Evolutionary conservation across 2,888 invertebrate genomes (phyloP).

Genomic region (Willowsia nigromaculata): DNA sequence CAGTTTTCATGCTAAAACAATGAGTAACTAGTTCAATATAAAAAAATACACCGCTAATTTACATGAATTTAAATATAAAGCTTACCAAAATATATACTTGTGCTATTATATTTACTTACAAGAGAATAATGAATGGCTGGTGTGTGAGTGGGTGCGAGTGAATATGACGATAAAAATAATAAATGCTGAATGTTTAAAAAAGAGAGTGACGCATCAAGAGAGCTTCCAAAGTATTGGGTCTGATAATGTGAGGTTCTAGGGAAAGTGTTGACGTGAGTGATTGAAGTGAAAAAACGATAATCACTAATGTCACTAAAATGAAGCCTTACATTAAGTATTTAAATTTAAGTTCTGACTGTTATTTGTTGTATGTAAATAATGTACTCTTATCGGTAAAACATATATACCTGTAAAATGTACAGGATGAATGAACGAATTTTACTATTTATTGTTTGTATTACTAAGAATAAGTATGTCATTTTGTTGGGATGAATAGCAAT

Average conservation of each 20-base stretch:
- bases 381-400: not conserved
- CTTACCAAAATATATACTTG: not conserved
- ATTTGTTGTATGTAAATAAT: not conserved
- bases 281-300: not conserved
- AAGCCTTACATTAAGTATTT: not conserved
- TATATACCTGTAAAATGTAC: not conserved
- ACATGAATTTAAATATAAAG: not conserved
- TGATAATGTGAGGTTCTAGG: not conserved
- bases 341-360: not conserved
- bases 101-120: not conserved
- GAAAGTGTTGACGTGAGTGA: not conserved
- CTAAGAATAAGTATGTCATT: slow-evolving; percentile 6
- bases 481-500: not conserved
- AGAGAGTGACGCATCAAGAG: not conserved
- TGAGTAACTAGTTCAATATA: not conserved
- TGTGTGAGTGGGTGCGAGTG: not conserved
- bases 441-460: slow-evolving; percentile 8
- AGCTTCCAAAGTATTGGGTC: not conserved
- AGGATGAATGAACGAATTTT: not conserved
- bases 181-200: no score
- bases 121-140: not conserved
- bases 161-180: no score
- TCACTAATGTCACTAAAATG: not conserved
- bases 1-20: not conserved
- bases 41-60: not conserved